These are phyloP conservation scores for Chloroclysta siterata DNA, from an alignment of 2,888 invertebrate genomes.

Conservation along the genomic window DNA sequence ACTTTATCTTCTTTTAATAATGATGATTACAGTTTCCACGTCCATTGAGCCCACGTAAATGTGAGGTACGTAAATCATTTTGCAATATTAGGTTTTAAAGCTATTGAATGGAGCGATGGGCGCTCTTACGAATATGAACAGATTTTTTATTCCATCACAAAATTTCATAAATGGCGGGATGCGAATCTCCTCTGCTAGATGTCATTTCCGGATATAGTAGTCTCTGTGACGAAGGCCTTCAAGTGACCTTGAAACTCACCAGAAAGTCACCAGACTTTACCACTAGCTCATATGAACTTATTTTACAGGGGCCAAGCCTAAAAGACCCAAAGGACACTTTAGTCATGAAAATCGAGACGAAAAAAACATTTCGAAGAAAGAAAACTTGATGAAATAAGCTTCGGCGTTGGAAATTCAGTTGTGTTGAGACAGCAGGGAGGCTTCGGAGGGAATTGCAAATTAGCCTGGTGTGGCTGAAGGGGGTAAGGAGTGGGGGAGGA, in stretches of 20 bases:
- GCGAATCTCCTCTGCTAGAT: too few relatives aligned
- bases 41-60: not conserved
- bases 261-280: not conserved
- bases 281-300: not conserved
- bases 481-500: constrained; percentile 19
- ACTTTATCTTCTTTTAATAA: not conserved
- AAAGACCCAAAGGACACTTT: constrained; percentile 12
- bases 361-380: constrained; percentile 33
- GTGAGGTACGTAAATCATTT: not conserved
- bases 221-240: too few relatives aligned
- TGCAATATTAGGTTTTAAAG: not conserved
- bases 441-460: constrained; percentile 62
- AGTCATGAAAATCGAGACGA: constrained; percentile 15
- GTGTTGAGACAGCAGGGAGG: constrained; percentile 55
- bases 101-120: not conserved
- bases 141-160: too few relatives aligned
- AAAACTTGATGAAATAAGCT: constrained; percentile 47
- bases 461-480: constrained; percentile 47
- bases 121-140: not conserved
- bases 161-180: too few relatives aligned
- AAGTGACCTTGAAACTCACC: not conserved
- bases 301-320: not conserved
- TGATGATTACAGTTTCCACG: not conserved
- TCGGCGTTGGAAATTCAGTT: constrained; percentile 49
- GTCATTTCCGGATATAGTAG: too few relatives aligned